phyloP scores from a whole-genome alignment of 1,140 invertebrate species.

The Atta cephalotes region DNA sequence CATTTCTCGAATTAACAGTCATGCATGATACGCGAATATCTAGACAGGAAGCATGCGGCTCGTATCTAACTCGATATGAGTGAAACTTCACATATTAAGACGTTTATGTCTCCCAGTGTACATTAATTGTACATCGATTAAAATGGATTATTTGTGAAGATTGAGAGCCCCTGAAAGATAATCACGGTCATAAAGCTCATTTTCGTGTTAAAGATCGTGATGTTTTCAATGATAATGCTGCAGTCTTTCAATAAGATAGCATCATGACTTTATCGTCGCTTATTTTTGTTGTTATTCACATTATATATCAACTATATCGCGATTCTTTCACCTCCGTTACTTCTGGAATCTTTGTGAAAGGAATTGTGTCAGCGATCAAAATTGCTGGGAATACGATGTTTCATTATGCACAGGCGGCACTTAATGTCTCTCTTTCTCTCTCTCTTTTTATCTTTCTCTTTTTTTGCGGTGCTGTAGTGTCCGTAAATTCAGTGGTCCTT shows the following conservation, averaged over 20 bases:
- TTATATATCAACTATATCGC: background rate
- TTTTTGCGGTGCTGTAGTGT: background rate
- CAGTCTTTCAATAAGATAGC: background rate
- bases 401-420: slow-evolving; percentile 14
- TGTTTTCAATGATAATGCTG: background rate
- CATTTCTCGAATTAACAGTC: background rate
- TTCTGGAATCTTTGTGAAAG: background rate
- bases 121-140: background rate
- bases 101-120: background rate
- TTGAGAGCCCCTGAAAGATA: background rate
- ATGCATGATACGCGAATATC: background rate
- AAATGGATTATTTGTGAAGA: background rate
- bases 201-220: background rate
- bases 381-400: background rate
- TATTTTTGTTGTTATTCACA: background rate
- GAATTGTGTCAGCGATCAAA: slow-evolving; percentile 42
- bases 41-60: background rate
- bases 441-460: background rate
- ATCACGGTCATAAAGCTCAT: background rate
- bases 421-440: background rate
- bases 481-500: slow-evolving; percentile 2
- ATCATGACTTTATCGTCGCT: background rate
- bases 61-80: background rate
- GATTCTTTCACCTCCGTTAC: background rate
- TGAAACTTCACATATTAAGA: background rate